Percentiles rank a stretch among this genome's conserved stretches.
Evolutionary conservation across 2,888 invertebrate species (phyloP).

Genomic region (Drosophila mimica): DNA sequence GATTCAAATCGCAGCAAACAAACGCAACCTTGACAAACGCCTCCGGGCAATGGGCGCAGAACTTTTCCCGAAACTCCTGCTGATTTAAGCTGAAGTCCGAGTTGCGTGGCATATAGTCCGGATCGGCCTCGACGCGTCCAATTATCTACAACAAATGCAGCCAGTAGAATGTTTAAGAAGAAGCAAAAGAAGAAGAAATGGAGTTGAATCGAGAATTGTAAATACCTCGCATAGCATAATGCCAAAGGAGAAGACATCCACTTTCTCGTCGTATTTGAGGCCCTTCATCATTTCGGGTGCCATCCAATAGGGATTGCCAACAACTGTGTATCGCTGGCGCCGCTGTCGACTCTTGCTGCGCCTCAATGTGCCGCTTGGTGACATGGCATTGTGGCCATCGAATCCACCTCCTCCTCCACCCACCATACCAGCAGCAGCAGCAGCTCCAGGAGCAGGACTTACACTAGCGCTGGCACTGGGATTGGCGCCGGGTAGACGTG

Average conservation of each 20-base stretch:
- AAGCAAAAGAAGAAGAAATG: neutral
- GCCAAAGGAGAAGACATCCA: constrained; percentile 98
- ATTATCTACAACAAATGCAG: constrained; percentile 89
- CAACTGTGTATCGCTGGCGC: constrained; percentile 96
- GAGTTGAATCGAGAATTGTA: too few species aligned
- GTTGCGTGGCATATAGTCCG: constrained; percentile 95
- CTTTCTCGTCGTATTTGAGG: constrained; percentile 97
- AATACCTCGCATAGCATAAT: constrained; percentile 95
- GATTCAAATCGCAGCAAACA: constrained; percentile 95
- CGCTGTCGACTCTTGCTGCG: constrained; percentile 88
- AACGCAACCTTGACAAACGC: constrained; percentile 95
- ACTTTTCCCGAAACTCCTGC: constrained; percentile 93
- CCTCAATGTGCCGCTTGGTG: constrained; percentile 85
- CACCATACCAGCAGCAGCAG: neutral
- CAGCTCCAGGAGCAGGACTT: constrained; percentile 6
- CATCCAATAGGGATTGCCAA: constrained; percentile 99
- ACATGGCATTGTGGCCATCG: constrained; percentile 38
- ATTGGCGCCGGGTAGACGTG: constrained; percentile 54
- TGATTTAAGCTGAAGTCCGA: constrained; percentile 97
- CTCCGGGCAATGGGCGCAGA: constrained; percentile 93
- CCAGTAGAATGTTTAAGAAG: neutral
- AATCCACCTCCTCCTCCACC: constrained; percentile 9
- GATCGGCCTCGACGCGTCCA: constrained; percentile 97
- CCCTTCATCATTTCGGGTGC: constrained; percentile 99
- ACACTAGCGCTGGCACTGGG: constrained; percentile 15